These are phyloP conservation scores for Drosophila hamatofila DNA, from an alignment of 2,888 invertebrate species.

Conservation along the genomic window DNA sequence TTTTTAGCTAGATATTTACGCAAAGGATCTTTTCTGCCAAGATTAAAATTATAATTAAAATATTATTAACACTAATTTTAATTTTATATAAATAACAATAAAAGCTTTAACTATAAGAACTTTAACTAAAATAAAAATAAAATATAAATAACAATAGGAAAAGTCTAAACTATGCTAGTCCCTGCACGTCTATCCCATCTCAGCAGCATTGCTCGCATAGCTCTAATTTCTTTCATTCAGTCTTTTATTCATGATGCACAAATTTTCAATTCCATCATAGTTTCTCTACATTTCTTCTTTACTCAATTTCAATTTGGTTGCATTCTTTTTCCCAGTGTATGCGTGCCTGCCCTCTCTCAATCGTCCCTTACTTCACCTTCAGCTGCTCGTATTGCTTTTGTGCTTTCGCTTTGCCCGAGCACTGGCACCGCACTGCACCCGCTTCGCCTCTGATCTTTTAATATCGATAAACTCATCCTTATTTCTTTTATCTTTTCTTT, in stretches of 20 bases:
- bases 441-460: constrained; percentile 51
- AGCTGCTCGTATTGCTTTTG: constrained; percentile 38
- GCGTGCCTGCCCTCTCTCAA: background rate
- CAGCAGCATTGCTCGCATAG: background rate
- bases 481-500: constrained; percentile 25
- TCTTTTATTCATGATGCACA: too few species aligned
- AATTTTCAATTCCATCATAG: too few species aligned
- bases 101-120: too few species aligned
- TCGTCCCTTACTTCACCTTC: background rate
- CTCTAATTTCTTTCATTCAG: too few species aligned
- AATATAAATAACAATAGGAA: too few species aligned
- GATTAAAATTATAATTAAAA: background rate
- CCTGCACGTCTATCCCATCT: too few species aligned
- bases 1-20: too few species aligned
- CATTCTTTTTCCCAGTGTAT: background rate
- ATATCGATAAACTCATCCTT: constrained; percentile 77
- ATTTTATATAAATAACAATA: background rate
- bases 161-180: too few species aligned
- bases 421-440: constrained; percentile 15
- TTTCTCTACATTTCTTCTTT: background rate
- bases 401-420: constrained; percentile 24
- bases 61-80: background rate
- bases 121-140: too few species aligned
- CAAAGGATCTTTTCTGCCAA: too few species aligned
- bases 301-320: background rate